These are phyloP conservation scores for Cephus pulcher DNA, from an alignment of 2,888 invertebrate genomes.

Conservation along the genomic window DNA sequence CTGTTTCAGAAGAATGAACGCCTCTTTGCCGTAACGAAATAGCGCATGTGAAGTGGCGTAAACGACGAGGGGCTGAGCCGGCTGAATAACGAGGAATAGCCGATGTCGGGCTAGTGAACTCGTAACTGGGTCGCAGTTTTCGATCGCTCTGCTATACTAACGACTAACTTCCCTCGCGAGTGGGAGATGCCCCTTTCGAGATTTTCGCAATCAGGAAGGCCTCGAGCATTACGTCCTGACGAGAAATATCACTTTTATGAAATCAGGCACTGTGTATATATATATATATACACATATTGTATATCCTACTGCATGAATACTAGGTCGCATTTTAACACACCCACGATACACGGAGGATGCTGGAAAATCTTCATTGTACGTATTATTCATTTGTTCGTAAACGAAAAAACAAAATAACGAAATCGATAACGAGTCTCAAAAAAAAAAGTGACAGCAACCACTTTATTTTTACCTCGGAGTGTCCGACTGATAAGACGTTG, in stretches of 20 bases:
- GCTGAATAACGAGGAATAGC: conserved; percentile 15
- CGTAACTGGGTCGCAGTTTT: conserved; percentile 42
- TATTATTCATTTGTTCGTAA: not conserved
- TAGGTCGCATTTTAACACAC: not conserved
- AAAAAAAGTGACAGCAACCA: not conserved
- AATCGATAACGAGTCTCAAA: not conserved
- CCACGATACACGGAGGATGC: not conserved
- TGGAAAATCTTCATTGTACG: not conserved
- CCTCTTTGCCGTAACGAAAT: not conserved
- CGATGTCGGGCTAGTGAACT: conserved; percentile 38
- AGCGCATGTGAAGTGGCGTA: not conserved
- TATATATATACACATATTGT: too few species aligned
- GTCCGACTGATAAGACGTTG: not conserved
- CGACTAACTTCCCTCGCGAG: not conserved
- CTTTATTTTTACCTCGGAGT: not conserved
- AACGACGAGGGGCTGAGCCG: not conserved
- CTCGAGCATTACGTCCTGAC: conserved; percentile 9
- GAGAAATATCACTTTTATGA: not conserved
- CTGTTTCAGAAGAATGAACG: not conserved
- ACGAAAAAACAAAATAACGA: not conserved
- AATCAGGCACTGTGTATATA: not conserved
- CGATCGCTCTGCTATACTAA: conserved; percentile 15
- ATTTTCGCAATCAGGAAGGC: conserved; percentile 7
- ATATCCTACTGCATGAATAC: not conserved
- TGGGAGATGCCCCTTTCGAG: not conserved